Percentiles rank a stretch among this genome's conserved stretches.
These are phyloP conservation scores for Protosalanx chinensis DNA, from an alignment of 2,797 vertebrate genomes.

Conservation along the genomic window DNA sequence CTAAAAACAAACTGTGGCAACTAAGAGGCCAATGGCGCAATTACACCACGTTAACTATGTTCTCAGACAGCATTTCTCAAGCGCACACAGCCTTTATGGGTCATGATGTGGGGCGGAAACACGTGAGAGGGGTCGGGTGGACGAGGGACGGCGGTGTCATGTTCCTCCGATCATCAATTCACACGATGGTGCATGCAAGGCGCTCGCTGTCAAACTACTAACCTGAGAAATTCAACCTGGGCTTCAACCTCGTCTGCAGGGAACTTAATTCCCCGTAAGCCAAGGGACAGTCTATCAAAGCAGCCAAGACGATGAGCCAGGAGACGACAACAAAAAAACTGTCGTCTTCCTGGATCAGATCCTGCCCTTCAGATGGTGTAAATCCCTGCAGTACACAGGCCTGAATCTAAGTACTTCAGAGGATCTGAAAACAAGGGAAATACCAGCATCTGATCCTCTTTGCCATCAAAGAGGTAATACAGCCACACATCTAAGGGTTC, in stretches of 20 bases:
- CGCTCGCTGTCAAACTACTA: background rate
- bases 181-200: background rate
- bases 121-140: background rate
- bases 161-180: conserved; percentile 8
- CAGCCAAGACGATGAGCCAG: conserved; percentile 2
- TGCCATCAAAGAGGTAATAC: background rate
- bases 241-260: background rate
- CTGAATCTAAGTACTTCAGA: background rate
- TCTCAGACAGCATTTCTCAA: too few relatives aligned
- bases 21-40: too few relatives aligned
- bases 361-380: background rate
- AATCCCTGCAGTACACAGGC: background rate
- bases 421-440: background rate
- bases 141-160: background rate
- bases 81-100: background rate
- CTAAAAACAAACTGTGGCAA: background rate
- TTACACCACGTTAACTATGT: too few relatives aligned
- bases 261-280: background rate
- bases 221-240: background rate
- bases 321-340: background rate
- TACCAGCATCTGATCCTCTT: background rate
- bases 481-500: background rate
- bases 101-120: background rate
- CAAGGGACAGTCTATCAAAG: background rate
- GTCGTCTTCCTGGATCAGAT: background rate